Base-by-base conservation (phyloP, 2,113 vertebrate species). In the Chaenocephalus aceratus region DNA sequence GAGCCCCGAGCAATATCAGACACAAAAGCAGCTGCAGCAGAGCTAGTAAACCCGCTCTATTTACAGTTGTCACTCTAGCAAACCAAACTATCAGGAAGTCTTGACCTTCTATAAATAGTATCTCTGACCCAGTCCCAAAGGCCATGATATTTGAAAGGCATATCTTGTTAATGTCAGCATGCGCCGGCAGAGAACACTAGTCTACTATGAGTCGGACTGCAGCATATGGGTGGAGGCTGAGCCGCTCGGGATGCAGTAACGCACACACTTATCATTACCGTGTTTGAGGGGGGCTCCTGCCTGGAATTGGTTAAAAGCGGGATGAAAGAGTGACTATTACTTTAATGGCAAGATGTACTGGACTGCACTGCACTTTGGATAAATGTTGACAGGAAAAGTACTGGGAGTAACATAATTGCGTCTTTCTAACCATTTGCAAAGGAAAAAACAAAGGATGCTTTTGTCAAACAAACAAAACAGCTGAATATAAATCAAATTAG, bases 91-190 rank as follows among this genome's bases (percentile, higher is more conserved):
- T 90, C 91, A 75, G 86, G 76, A 90, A 86, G 89, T 79, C 90
- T 71, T 79, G 85, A 82, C 88, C 94, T 87, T 81, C 91, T 94
- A 94, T 94, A 90, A 93, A 95, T 95, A 95, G 93, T 71, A 77
- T 48, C 85, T 53, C 53, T 94, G 92, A 95, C 94, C 94, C 91
- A 87, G 86, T 88, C 90, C 88, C 90, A 96, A 95, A 95, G 94
- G 94, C 91, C 94, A 89, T 96, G 95, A 94, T 95, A 95, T 95
- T 95, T 95, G 82, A 94, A 94, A 93, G 91, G 92, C 92, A 94
- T 93, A 91, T 90, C 89, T 89, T 79, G 85, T 89, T 92, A 94
- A 94, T 93, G 92, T 93, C 92, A 94, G 86, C 85, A 73, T 67
- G 90, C 86, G 90, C 88, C 79, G 58, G 79, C 83, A 91, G 86